Evolutionary conservation across 2,113 vertebrate species (phyloP).

Genomic region (Alexandromys fortis): DNA sequence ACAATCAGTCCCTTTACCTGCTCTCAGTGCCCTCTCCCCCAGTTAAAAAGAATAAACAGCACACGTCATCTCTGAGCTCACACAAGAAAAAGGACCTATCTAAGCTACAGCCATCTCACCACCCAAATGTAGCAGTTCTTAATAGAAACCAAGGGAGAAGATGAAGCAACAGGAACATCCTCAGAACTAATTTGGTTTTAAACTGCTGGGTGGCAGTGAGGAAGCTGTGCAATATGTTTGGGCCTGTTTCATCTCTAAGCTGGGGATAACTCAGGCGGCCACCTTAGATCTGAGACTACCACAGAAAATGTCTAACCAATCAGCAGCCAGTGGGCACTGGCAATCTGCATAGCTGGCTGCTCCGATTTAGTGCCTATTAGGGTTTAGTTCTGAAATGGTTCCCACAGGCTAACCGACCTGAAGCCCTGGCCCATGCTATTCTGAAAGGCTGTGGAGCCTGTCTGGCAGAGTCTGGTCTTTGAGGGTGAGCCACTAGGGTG

Average conservation of each 20-base stretch:
- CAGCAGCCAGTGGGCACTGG: background rate
- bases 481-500: background rate
- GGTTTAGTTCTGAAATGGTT: background rate
- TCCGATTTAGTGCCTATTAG: background rate
- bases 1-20: background rate
- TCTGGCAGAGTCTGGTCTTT: background rate
- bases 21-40: background rate
- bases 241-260: slow-evolving; percentile 18
- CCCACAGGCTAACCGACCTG: background rate
- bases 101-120: background rate
- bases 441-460: background rate
- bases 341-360: background rate
- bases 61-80: background rate
- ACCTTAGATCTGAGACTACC: slow-evolving; percentile 1
- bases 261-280: background rate
- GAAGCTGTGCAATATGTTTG: background rate
- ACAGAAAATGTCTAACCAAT: background rate
- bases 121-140: background rate
- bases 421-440: background rate
- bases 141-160: background rate
- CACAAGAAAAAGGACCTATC: background rate
- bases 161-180: background rate
- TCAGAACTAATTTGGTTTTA: background rate
- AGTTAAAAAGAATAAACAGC: background rate
- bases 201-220: too few species aligned